Evolutionary conservation across 2,797 vertebrate species (phyloP).

Genomic region (Halcyon leucocephala): DNA sequence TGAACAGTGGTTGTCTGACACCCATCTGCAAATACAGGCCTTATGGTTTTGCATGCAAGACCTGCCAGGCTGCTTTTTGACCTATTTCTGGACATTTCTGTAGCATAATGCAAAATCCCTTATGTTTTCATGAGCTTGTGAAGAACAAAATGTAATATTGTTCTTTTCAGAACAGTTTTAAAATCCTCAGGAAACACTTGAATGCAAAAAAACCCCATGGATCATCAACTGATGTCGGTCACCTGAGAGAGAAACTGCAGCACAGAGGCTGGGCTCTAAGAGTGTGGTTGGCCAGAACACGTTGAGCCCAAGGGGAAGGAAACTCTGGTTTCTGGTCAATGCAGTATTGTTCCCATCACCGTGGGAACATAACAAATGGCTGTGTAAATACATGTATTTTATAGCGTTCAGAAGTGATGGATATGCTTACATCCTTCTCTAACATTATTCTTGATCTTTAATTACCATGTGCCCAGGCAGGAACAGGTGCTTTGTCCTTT

Average conservation of each 20-base stretch:
- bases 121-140: background rate
- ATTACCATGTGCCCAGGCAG: background rate
- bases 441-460: background rate
- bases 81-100: background rate
- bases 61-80: constrained; percentile 16
- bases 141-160: background rate
- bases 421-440: constrained; percentile 46
- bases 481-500: constrained; percentile 46
- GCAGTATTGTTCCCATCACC: constrained; percentile 44
- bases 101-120: constrained; percentile 6
- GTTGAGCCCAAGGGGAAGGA: background rate
- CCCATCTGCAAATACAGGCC: background rate
- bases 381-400: constrained; percentile 11
- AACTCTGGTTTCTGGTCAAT: constrained; percentile 45
- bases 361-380: constrained; percentile 42
- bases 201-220: background rate
- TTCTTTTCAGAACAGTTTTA: background rate
- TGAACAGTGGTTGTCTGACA: background rate
- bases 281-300: background rate
- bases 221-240: background rate
- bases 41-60: background rate
- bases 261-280: background rate
- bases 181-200: background rate
- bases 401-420: constrained; percentile 37
- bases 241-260: constrained; percentile 15